Evolutionary conservation across 2,888 invertebrate genomes (phyloP).

Genomic region (Xestia xanthographa): DNA sequence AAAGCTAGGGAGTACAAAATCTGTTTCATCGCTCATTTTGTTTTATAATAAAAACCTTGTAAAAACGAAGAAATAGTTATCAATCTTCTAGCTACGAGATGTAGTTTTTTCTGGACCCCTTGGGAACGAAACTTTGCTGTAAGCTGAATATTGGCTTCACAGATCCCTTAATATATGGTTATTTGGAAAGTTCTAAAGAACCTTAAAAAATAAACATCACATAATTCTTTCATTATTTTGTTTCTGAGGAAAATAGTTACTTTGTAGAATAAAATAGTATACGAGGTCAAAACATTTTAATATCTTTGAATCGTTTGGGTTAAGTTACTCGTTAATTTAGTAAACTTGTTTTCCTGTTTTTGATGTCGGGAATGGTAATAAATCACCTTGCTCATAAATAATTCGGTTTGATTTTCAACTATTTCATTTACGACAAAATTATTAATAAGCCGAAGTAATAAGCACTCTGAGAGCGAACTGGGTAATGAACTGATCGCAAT

Average conservation of each 20-base stretch:
- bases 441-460: no score
- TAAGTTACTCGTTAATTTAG: not conserved
- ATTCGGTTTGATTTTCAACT: not conserved
- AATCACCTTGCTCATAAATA: not conserved
- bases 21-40: not conserved
- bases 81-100: not conserved
- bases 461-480: not conserved
- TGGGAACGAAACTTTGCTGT: not conserved
- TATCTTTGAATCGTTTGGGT: not conserved
- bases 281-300: not conserved
- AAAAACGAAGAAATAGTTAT: not conserved
- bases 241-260: not conserved
- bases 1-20: no score
- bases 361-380: no score
- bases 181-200: not conserved
- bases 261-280: not conserved
- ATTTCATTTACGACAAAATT: not conserved
- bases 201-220: not conserved
- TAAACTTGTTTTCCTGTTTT: not conserved
- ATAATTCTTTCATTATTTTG: not conserved
- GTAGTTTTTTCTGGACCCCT: not conserved
- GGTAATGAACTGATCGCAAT: not conserved
- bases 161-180: not conserved
- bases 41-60: not conserved
- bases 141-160: not conserved